Conservation (phyloP, 1,140 invertebrate species). For the Cyclina sinensis region DNA sequence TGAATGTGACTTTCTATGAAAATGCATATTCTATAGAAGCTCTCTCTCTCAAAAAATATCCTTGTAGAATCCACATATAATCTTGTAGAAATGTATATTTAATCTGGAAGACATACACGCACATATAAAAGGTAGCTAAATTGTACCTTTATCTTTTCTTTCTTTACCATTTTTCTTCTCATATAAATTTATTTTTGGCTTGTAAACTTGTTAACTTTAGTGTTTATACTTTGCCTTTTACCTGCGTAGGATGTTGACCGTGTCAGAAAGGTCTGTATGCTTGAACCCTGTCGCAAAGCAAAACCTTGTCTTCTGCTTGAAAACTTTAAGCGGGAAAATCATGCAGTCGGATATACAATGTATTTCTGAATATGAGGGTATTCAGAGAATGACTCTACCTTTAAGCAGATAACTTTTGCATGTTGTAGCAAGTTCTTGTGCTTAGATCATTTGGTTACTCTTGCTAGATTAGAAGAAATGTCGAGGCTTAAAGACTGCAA, state of each 20-base stretch:
- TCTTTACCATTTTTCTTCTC: too few relatives aligned
- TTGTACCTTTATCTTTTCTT: too few relatives aligned
- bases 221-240: background rate
- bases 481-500: too few relatives aligned
- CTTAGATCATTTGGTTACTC: background rate
- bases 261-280: slow-evolving; percentile 11
- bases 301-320: background rate
- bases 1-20: too few relatives aligned
- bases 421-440: background rate
- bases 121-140: too few relatives aligned
- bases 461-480: background rate
- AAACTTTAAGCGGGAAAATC: background rate
- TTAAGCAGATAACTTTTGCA: background rate
- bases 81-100: background rate
- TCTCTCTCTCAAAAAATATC: too few relatives aligned
- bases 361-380: background rate
- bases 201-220: too few relatives aligned
- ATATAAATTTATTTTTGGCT: too few relatives aligned
- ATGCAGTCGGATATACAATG: background rate
- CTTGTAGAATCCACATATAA: background rate
- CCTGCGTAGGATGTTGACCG: slow-evolving; percentile 8
- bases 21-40: too few relatives aligned
- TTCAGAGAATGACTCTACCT: background rate
- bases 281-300: background rate
- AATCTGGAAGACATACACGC: too few relatives aligned